Evolutionary conservation across 2,113 vertebrate genomes (phyloP), one percentile per base, ranked within the genome.

Genomic region (Eubucco bourcierii): DNA sequence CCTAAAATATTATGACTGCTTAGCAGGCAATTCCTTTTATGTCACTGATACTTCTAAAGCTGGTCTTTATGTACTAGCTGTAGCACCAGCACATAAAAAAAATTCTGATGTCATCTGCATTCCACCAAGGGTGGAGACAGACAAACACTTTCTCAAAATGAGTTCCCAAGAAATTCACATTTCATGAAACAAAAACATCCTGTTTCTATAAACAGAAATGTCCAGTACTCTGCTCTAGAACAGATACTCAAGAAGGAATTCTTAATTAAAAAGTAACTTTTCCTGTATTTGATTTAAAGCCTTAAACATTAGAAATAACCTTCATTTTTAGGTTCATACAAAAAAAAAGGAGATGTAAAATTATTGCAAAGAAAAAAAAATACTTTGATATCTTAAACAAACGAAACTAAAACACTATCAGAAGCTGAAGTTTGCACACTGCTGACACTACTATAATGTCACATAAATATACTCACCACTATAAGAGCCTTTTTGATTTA

Each of bases 141-240:
- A 64, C 80, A 88, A 87, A 37, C 68, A 71, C 86, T 96, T 97
- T 92, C 86, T 90, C 88, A 93, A 97, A 96, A 84, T 41, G 76
- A 89, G 16, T 94, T 96, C 94, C 80, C 78, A 91, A 91, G 84
- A 93, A 93, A 94, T 77, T 25, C 82, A 64, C 84, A 53, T 87
- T 87, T 84, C 88, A 95, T 85, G 87, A 96, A 96, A 89, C 41
- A 78, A 96, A 95, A 97, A 93, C 80, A 94, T 96, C 89, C 94
- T 88, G 86, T 94, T 97, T 94, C 90, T 95, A 75, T 87, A 87
- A 90, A 89, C 64, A 71, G 72, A 83, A 47, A 4, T 86, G 80
- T 91, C 76, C 88, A 78, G 74, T 34, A 88, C 68, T 72, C 74
- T 25, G 4, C 72, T 87, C 83, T 83, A 76, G 29, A 65, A 72